Conservation (phyloP, 2,797 vertebrate genomes). For the Siniperca scherzeri region DNA sequence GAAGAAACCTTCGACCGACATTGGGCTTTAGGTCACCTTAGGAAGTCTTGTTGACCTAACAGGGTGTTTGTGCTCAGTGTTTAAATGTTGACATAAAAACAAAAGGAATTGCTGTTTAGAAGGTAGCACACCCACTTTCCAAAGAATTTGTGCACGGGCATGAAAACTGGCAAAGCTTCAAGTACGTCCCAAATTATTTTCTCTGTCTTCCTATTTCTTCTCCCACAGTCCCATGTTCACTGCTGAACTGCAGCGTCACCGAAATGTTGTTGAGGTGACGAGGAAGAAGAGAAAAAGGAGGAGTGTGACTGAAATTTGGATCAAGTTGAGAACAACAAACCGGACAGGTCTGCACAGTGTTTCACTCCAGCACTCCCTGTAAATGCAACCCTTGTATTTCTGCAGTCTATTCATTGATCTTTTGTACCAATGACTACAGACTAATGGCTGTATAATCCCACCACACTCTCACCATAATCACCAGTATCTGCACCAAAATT, state of each 20-base stretch:
- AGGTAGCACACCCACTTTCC: not conserved
- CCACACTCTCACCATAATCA: not conserved
- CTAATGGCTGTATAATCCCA: not conserved
- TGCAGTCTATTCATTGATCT: not conserved
- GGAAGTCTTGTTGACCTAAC: not conserved
- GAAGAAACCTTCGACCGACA: not conserved
- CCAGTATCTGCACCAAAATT: not conserved
- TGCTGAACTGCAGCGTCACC: not conserved
- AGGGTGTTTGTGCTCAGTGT: not conserved
- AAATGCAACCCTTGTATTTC: not conserved
- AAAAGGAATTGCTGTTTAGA: not conserved
- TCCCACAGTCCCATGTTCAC: not conserved
- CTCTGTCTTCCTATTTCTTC: not conserved
- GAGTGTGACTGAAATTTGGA: not conserved
- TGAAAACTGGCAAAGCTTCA: slow-evolving; percentile 5
- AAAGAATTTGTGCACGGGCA: not conserved
- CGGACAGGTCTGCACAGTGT: slow-evolving; percentile 16
- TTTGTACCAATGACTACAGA: not conserved
- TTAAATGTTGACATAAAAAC: not conserved
- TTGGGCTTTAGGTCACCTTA: not conserved
- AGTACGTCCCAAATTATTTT: not conserved
- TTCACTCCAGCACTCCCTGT: not conserved
- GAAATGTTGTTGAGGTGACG: not conserved
- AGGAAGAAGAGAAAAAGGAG: not conserved
- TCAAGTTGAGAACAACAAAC: slow-evolving; percentile 7